Evolutionary conservation across 2,888 invertebrate species (phyloP), one percentile per base, ranked within the genome.

Genomic region (Drosophila limbata): DNA sequence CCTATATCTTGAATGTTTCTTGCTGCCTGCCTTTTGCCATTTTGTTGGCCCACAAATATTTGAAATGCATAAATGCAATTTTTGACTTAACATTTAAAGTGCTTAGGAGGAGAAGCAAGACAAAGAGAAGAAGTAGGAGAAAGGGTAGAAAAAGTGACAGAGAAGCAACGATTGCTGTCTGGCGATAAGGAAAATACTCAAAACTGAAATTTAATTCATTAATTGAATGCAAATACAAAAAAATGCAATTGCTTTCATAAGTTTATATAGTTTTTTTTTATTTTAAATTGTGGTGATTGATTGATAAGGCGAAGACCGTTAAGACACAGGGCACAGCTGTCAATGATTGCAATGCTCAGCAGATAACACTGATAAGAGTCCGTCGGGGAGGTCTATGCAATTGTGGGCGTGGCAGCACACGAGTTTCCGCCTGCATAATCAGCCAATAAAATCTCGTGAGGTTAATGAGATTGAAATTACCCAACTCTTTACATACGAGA

Each of bases 21-120:
- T 48, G 31, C 25, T 55, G 47, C 28, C 50, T 80, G 81, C 47
- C 73, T 70, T 77, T 81, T 77, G 73, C 48, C 81, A 77, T 77
- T 77, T 77, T 77, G 69, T 42, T 67, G 42, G 45, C 40, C 45
- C 66, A 50, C 74, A 83, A 83, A 83, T 80, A 76, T 79, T 83
- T 76, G 61, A 67, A 76, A 80, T 83, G 80, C 80, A 83, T 80
- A 80, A 80, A 80, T 80, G 81, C 79, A 82, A 76, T 79, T 83
- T 79, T 72, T 52, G 62, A 65, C 65, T 75, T 62, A 83, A 42
- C 74, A 81, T 73, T 79, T 73, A 69, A 77, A 64, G 57, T 65
- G 73, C 73, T 71, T 52, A 48, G 45, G 45, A 21, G 51, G 4
- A 13, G 25, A 44, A 28, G 37, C 6, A 10, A 9, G 10, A 10